A percentile compares a stretch with the other conserved stretches of the same genome.
Conservation (phyloP, 2,888 invertebrate genomes). For the Drosophila emarginata region DNA sequence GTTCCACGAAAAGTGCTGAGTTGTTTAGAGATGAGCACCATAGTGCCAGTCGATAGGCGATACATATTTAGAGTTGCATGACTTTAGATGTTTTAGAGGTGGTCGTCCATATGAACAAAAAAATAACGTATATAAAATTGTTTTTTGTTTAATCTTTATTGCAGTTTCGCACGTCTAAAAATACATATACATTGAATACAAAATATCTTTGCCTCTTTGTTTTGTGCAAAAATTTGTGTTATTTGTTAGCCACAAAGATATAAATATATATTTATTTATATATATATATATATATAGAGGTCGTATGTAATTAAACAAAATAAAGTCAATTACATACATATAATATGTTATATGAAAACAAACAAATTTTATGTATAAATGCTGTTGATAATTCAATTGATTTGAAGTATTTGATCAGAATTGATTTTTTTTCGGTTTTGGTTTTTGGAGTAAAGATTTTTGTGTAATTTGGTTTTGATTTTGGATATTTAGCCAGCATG, state of each 20-base stretch:
- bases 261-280: slow-evolving; percentile 24
- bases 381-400: slow-evolving; percentile 44
- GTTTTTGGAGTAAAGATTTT: slow-evolving; percentile 39
- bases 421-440: slow-evolving; percentile 8
- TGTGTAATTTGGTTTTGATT: slow-evolving; percentile 34
- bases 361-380: slow-evolving; percentile 54
- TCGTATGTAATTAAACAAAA: slow-evolving; percentile 15
- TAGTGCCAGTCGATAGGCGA: not conserved
- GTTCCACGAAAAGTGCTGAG: slow-evolving; percentile 56
- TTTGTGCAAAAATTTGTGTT: slow-evolving; percentile 52
- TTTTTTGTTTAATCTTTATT: slow-evolving; percentile 57
- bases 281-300: not conserved
- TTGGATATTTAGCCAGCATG: slow-evolving; percentile 82
- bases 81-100: not conserved
- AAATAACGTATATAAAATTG: not conserved
- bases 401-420: slow-evolving; percentile 42
- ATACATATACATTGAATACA: slow-evolving; percentile 69
- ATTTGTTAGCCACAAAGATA: slow-evolving; percentile 35
- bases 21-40: slow-evolving; percentile 47
- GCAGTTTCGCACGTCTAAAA: slow-evolving; percentile 55
- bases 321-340: slow-evolving; percentile 44
- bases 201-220: slow-evolving; percentile 59
- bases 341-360: slow-evolving; percentile 44
- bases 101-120: not conserved
- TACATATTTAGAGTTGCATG: slow-evolving; percentile 6